Conservation (phyloP, 2,888 invertebrate genomes). For the Machimus rusticus region DNA sequence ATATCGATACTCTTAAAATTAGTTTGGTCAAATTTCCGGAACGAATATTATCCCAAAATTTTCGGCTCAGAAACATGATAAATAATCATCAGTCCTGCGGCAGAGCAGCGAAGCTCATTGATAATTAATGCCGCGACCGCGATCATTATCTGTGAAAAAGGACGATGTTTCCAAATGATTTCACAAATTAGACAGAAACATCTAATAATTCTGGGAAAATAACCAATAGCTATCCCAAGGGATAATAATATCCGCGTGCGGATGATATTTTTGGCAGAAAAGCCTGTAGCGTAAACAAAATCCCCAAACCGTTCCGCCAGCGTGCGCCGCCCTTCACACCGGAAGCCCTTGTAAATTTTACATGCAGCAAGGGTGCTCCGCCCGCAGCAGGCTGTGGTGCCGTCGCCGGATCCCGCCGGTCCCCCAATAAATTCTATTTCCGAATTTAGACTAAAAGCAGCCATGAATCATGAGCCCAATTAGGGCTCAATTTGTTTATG, state of each 20-base stretch:
- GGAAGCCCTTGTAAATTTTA: neutral
- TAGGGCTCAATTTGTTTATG: conserved; percentile 46
- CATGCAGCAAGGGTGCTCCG: neutral
- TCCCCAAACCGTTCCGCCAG: neutral
- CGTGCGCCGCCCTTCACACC: neutral
- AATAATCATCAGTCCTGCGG: neutral
- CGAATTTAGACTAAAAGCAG: conserved; percentile 44
- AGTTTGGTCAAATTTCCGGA: neutral
- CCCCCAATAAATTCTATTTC: conserved; percentile 18
- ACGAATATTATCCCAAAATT: neutral
- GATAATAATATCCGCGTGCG: neutral
- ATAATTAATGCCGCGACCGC: neutral
- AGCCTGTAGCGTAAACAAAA: neutral
- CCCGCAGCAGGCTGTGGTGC: neutral
- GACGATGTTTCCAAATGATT: neutral
- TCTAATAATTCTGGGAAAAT: neutral
- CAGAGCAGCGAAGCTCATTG: neutral
- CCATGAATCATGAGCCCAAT: conserved; percentile 45
- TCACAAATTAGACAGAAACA: neutral
- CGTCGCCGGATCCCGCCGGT: neutral
- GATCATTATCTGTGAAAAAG: neutral
- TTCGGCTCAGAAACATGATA: neutral
- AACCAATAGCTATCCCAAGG: neutral
- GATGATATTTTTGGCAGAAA: neutral
- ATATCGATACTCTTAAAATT: neutral